A percentile compares a stretch with the other conserved stretches of the same genome.
phyloP scores from a whole-genome alignment of 2,888 invertebrate genomes.

The Parapristionchus giblindavisi region DNA sequence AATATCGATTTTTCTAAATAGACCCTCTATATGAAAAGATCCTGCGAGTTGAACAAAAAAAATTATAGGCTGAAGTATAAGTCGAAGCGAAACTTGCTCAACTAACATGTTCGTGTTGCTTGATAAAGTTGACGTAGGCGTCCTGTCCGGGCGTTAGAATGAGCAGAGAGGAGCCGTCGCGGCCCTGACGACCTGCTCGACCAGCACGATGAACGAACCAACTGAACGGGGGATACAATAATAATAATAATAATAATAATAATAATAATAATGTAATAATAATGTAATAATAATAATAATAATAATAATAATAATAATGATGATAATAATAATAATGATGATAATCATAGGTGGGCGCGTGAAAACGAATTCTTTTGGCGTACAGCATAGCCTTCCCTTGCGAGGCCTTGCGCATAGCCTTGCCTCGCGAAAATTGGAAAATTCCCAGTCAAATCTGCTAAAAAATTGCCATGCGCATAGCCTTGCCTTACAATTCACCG shows the following conservation, averaged over 20 bases:
- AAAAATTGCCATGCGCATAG: no score
- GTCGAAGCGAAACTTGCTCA: background rate
- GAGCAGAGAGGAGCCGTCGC: conserved; percentile 85
- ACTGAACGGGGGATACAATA: conserved; percentile 42
- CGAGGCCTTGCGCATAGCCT: no score
- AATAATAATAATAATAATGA: background rate
- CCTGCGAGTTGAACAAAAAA: no score
- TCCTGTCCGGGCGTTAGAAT: conserved; percentile 87
- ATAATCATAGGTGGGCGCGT: no score
- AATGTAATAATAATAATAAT: background rate
- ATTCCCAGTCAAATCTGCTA: no score
- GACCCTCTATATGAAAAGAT: no score
- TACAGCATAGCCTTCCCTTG: background rate
- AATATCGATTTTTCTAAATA: no score
- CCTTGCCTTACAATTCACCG: no score
- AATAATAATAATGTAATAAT: background rate
- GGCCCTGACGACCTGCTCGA: conserved; percentile 89
- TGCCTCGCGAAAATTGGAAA: no score
- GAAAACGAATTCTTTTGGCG: no score
- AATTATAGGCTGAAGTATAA: no score
- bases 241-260: background rate
- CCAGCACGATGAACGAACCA: conserved; percentile 92
- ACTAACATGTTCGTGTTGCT: conserved; percentile 59
- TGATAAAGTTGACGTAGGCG: conserved; percentile 87
- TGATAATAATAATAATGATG: background rate